Base-by-base conservation (phyloP, 2,888 invertebrate species). In the Spisula subtruncata region DNA sequence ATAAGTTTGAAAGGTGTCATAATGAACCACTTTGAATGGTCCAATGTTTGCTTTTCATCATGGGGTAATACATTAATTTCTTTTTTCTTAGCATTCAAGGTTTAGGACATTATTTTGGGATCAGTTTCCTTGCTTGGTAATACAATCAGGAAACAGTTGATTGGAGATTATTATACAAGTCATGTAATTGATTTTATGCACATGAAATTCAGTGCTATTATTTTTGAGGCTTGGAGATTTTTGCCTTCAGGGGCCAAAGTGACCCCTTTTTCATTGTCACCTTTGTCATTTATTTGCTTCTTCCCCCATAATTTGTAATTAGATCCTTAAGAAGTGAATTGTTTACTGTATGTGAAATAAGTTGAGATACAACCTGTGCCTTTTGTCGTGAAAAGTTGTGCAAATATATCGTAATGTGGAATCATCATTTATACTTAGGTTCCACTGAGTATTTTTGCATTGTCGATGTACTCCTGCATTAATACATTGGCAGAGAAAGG, bases 341-440 rank as follows among this genome's bases (percentile, higher is more conserved):
- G 25, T 25, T 66, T 12, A n/a, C n/a, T n/a, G n/a, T n/a, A n/a
- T 25, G n/a, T 66, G 25, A 25, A 66, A 12, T 6, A 25, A 66
- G n/a, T 66, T 5, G 12, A 25, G 25, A n/a, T 12, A n/a, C 25
- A 66, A 6, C 25, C 10, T 66, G 60, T 66, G 60, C 60, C 60
- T 66, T 60, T 66, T 66, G 60, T 25, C 60, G 25, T 66, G 25
- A 66, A 66, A 66, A 66, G 60, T 25, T 66, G 60, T 66, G 60
- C 60, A 25, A 66, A 66, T 66, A 66, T 66, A 66, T 66, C 6
- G 60, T 66, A 66, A n/a, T 66, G 60, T 25, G n/a, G 60, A 25
- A n/a, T 66, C 8, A 10, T 66, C 25, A 12, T 66, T 66, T 25
- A 66, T n/a, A n/a, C n/a, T n/a, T n/a, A n/a, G n/a, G n/a, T n/a